Percentiles rank a stretch among this genome's conserved stretches.
phyloP scores from a whole-genome alignment of 2,888 invertebrate species.

The Empis livida region DNA sequence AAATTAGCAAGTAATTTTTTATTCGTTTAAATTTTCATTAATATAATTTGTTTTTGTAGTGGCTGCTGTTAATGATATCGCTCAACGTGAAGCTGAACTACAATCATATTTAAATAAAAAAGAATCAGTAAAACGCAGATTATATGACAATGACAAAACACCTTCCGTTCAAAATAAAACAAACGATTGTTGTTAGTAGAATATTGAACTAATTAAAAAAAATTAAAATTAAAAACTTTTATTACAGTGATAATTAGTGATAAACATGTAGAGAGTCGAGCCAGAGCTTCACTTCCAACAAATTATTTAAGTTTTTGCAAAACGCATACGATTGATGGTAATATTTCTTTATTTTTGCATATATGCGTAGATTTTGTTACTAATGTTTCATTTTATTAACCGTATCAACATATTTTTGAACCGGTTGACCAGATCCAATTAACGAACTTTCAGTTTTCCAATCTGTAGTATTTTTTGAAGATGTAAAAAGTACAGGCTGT shows the following conservation, averaged over 20 bases:
- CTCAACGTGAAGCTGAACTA: conserved; percentile 17
- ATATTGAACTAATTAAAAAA: conserved; percentile 13
- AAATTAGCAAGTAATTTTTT: too few relatives aligned
- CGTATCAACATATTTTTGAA: too few relatives aligned
- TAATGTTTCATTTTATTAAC: too few relatives aligned
- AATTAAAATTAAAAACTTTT: too few relatives aligned
- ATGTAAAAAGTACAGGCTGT: too few relatives aligned
- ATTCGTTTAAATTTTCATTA: not conserved
- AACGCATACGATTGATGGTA: not conserved
- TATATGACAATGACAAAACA: too few relatives aligned
- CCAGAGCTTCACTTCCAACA: conserved; percentile 18
- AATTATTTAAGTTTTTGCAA: conserved; percentile 16
- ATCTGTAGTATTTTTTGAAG: too few relatives aligned
- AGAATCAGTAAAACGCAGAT: conserved; percentile 1
- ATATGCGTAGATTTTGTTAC: too few relatives aligned
- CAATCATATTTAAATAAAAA: conserved; percentile 15
- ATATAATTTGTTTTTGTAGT: conserved; percentile 10
- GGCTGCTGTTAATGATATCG: conserved; percentile 20
- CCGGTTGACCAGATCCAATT: too few relatives aligned
- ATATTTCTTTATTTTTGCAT: not conserved
- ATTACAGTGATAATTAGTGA: conserved; percentile 14
- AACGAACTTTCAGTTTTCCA: too few relatives aligned
- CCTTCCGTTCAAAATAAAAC: not conserved
- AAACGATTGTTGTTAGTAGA: conserved; percentile 10
- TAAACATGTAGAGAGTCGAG: conserved; percentile 17